Evolutionary conservation across 2,113 vertebrate species (phyloP).

Genomic region (Strix uralensis): DNA sequence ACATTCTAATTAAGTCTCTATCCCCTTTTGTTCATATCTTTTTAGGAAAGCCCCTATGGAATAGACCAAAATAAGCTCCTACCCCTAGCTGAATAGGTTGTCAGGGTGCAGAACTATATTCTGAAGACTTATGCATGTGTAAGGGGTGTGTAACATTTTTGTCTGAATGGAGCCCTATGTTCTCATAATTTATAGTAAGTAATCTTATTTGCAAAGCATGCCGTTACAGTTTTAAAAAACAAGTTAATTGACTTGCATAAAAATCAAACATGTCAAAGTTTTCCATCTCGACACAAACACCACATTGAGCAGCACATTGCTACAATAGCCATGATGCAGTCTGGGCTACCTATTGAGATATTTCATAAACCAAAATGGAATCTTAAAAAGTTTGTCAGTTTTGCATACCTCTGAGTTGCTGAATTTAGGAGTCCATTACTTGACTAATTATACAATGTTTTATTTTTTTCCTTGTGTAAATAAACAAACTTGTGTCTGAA

Average conservation of each 20-base stretch:
- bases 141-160: slow-evolving; percentile 78
- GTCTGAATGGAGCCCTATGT: slow-evolving; percentile 83
- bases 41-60: slow-evolving; percentile 60
- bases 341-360: slow-evolving; percentile 70
- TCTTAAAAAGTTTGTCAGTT: slow-evolving; percentile 79
- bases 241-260: slow-evolving; percentile 84
- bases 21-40: slow-evolving; percentile 65
- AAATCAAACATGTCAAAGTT: slow-evolving; percentile 81
- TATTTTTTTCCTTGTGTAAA: slow-evolving; percentile 79
- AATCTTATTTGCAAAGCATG: slow-evolving; percentile 86
- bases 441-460: slow-evolving; percentile 80
- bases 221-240: slow-evolving; percentile 81
- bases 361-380: slow-evolving; percentile 81
- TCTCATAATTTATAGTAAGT: slow-evolving; percentile 84
- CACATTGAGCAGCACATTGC: slow-evolving; percentile 72
- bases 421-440: slow-evolving; percentile 81
- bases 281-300: slow-evolving; percentile 77
- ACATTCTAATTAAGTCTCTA: slow-evolving; percentile 69
- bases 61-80: slow-evolving; percentile 66
- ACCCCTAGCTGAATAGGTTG: slow-evolving; percentile 62
- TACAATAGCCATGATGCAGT: slow-evolving; percentile 79
- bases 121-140: slow-evolving; percentile 72
- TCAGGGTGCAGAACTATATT: slow-evolving; percentile 73
- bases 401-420: slow-evolving; percentile 76
- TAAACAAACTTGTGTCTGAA: slow-evolving; percentile 82